A percentile compares a stretch with the other conserved stretches of the same genome.
phyloP scores from a whole-genome alignment of 2,797 vertebrate species.

The Apodemus agrarius region DNA sequence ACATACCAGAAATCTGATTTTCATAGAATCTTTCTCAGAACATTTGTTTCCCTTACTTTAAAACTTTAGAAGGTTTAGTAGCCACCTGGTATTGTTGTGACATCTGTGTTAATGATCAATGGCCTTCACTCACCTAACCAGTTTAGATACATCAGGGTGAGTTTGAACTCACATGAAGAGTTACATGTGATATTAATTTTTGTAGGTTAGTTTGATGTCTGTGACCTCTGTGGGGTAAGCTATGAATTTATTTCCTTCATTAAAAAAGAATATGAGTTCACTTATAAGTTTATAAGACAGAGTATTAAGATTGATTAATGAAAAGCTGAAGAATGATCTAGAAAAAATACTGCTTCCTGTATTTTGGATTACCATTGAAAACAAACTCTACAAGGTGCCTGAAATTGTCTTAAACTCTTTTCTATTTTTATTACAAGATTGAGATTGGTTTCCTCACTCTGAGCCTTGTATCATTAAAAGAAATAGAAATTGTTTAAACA shows the following conservation, averaged over 20 bases:
- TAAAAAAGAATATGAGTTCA: neutral
- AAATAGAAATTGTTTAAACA: slow-evolving; percentile 53
- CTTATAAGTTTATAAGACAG: slow-evolving; percentile 10
- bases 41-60: neutral
- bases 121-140: slow-evolving; percentile 13
- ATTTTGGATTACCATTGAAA: slow-evolving; percentile 55
- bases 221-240: neutral
- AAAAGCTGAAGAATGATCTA: slow-evolving; percentile 46
- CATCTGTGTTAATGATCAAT: neutral
- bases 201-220: neutral
- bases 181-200: neutral
- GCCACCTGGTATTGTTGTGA: neutral
- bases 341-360: slow-evolving; percentile 13
- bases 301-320: neutral
- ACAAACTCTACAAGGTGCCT: neutral
- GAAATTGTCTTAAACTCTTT: slow-evolving; percentile 59
- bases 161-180: neutral
- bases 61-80: neutral
- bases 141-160: neutral
- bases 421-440: neutral
- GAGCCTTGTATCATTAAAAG: slow-evolving; percentile 56
- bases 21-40: neutral
- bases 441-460: neutral
- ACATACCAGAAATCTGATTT: neutral
- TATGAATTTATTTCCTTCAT: slow-evolving; percentile 19